Evolutionary conservation across 1,140 invertebrate species (phyloP).

Genomic region (Aphelenchoides avenae): DNA sequence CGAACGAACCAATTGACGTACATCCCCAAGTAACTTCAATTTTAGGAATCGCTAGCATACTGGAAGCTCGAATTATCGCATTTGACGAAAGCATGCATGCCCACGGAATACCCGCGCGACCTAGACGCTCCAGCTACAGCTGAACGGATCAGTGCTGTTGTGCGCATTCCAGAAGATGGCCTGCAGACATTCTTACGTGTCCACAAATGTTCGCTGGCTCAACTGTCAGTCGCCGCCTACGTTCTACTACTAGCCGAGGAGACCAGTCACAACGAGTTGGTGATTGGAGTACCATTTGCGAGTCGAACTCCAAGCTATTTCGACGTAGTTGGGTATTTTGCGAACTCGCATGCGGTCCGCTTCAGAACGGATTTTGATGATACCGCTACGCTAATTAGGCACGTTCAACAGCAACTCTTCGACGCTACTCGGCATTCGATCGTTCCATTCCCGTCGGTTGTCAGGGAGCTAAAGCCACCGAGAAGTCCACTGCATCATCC

Average conservation of each 20-base stretch:
- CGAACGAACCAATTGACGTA: too few species aligned
- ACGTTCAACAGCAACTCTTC: conserved; percentile 21
- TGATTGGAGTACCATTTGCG: conserved; percentile 26
- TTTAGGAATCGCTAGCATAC: too few species aligned
- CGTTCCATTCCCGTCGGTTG: conserved; percentile 17
- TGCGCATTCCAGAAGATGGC: too few species aligned
- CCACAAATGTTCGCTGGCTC: too few species aligned
- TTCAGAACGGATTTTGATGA: conserved; percentile 3
- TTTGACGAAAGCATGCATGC: too few species aligned
- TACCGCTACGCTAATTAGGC: conserved; percentile 1
- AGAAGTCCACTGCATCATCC: conserved; percentile 6
- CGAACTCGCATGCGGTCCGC: conserved; percentile 11
- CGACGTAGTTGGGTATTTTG: conserved; percentile 25
- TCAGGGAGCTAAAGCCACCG: conserved; percentile 11
- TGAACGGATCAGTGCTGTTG: too few species aligned
- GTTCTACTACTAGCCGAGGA: conserved; percentile 6
- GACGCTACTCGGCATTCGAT: conserved; percentile 5
- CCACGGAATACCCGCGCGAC: too few species aligned
- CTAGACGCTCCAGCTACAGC: too few species aligned
- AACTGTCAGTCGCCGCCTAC: conserved; percentile 7
- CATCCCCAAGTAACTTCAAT: too few species aligned
- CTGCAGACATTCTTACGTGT: too few species aligned
- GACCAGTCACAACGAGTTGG: conserved; percentile 7
- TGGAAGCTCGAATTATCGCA: too few species aligned
- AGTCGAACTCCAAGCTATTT: not conserved